phyloP scores from a whole-genome alignment of 37 sponge, comb jelly and placozoan species.

The Corticium candelabrum region DNA sequence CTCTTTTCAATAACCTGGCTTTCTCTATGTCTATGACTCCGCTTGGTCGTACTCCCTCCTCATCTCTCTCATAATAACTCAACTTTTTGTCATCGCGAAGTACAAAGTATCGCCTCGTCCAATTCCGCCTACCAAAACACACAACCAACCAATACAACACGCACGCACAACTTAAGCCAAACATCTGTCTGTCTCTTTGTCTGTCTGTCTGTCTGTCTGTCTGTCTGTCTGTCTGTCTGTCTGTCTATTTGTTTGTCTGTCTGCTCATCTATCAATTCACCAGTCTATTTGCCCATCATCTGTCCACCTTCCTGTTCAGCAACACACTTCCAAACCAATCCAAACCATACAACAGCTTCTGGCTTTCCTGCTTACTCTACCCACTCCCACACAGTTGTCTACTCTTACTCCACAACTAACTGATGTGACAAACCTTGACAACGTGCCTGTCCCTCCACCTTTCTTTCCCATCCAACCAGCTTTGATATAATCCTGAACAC shows the following conservation, averaged over 20 bases:
- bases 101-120: slow-evolving; percentile 85
- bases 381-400: too few species aligned
- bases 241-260: too few species aligned
- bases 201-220: too few species aligned
- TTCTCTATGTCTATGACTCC: slow-evolving; percentile 63
- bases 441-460: slow-evolving; percentile 78
- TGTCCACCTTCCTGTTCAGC: too few species aligned
- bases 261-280: too few species aligned
- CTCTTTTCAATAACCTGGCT: slow-evolving; percentile 34
- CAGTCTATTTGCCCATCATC: too few species aligned
- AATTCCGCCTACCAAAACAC: slow-evolving; percentile 45
- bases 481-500: slow-evolving; percentile 66
- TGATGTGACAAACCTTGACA: slow-evolving; percentile 29
- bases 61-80: slow-evolving; percentile 50
- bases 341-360: too few species aligned
- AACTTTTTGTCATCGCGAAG: slow-evolving; percentile 54
- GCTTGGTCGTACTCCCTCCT: not conserved
- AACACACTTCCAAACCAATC: too few species aligned
- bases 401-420: too few species aligned
- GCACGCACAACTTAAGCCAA: not conserved
- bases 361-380: too few species aligned
- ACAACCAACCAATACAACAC: not conserved
- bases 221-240: too few species aligned
- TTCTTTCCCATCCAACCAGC: slow-evolving; percentile 88
- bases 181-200: too few species aligned